Percentiles rank a stretch among this genome's conserved stretches.
Evolutionary conservation across 2,888 invertebrate genomes (phyloP).

Genomic region (Tetanocera ferruginea): DNA sequence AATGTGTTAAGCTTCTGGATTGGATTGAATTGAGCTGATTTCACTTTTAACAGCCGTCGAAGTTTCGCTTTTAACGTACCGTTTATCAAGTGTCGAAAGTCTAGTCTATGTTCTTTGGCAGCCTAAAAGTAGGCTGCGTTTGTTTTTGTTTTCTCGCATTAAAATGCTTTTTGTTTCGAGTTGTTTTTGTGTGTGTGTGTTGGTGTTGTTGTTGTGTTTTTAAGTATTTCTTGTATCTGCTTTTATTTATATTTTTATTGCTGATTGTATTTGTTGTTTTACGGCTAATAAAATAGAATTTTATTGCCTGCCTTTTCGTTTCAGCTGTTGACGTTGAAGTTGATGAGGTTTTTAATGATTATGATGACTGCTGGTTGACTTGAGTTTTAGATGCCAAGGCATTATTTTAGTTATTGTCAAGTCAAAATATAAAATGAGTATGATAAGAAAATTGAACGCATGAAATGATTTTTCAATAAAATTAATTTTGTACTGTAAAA

Average conservation of each 20-base stretch:
- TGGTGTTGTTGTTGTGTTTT: not conserved
- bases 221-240: not conserved
- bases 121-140: constrained; percentile 20
- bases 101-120: not conserved
- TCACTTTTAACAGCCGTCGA: not conserved
- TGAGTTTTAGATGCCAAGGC: not conserved
- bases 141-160: not conserved
- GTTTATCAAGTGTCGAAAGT: constrained; percentile 20
- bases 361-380: not conserved
- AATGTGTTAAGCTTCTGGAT: constrained; percentile 44
- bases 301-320: not conserved
- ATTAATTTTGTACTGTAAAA: too few species aligned
- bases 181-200: not conserved
- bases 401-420: not conserved
- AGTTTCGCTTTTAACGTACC: not conserved
- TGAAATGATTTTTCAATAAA: too few species aligned
- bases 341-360: not conserved
- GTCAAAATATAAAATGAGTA: too few species aligned
- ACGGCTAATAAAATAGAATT: constrained; percentile 9
- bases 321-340: not conserved
- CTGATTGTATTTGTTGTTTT: constrained; percentile 21
- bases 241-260: constrained; percentile 18
- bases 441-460: too few species aligned
- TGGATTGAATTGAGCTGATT: constrained; percentile 41
- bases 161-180: not conserved